Evolutionary conservation across 2,113 vertebrate genomes (phyloP), one percentile per base, ranked within the genome.

Genomic region (Hyperopisus bebe): DNA sequence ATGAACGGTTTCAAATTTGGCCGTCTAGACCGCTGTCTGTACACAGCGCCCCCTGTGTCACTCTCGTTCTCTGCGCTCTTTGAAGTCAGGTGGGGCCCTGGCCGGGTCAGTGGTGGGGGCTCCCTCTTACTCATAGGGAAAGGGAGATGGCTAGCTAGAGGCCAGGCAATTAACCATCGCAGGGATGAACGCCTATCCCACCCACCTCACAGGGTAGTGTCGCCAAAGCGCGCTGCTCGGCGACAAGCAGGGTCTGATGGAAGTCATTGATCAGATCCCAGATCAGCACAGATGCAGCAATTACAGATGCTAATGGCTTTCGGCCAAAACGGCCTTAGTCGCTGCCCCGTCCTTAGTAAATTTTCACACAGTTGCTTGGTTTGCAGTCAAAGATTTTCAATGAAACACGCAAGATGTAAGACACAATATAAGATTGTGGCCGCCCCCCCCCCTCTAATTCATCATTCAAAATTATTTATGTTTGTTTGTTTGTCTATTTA

Each of bases 11-110:
- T 88, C 51, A 84, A 83, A 90, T 88, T 47, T 88, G 74, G 48
- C 86, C 55, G 90, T 90, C 86, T 82, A 88, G 86, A 88, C 90
- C 44, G 90, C 51, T 66, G 82, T 90, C 77, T 83, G 84, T 83
- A 17, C 62, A 70, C 51, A 53, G 55, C 44, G 51, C 62, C 39
- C 42, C 70, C 39, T 90, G 70, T 88, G 86, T 88, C 90, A 90
- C 86, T 90, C 51, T 88, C 74, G 58, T 90, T 88, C 82, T 48
- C 50, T 1, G 82, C 24, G 21, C 51, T 39, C 90, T 88, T 88
- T 88, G 90, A 90, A 88, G 90, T 88, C 74, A 44, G 88, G 66
- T 24, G 86, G 62, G 77, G 83, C 47, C 77, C 88, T 27, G 77
- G 24, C 24, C 11, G 31, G 77, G n/a, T 42, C 74, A 27, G 48